Evolutionary conservation across 2,113 vertebrate genomes (phyloP).

Genomic region (Raja brachyura): DNA sequence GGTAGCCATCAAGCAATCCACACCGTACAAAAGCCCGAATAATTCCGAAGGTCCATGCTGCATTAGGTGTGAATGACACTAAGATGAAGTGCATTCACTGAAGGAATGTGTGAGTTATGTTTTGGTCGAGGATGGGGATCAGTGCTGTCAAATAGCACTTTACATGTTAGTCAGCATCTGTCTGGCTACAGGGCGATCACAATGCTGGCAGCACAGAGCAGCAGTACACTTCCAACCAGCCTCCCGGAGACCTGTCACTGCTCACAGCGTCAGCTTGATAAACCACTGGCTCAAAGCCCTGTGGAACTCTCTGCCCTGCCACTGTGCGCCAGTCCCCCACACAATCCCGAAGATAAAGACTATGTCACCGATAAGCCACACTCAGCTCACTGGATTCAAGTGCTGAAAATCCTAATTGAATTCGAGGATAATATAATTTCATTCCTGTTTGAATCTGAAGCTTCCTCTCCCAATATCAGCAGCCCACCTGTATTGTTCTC

Average conservation of each 20-base stretch:
- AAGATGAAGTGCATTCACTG: neutral
- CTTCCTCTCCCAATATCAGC: neutral
- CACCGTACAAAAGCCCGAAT: neutral
- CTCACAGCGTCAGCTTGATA: constrained; percentile 19
- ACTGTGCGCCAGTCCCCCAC: no score
- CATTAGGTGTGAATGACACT: no score
- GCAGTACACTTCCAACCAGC: neutral
- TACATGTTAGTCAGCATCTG: neutral
- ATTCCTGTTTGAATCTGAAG: neutral
- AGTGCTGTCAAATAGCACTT: neutral
- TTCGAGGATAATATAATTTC: neutral
- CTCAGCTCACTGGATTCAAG: neutral
- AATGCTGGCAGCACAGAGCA: neutral
- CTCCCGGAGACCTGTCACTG: constrained; percentile 5
- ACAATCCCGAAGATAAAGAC: neutral
- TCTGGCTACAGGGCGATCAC: neutral
- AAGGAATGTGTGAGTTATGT: neutral
- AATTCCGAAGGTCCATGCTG: no score
- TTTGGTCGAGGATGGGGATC: neutral
- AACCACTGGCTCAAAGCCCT: neutral
- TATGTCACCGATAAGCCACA: neutral
- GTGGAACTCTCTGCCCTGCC: neutral
- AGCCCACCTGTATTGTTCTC: neutral
- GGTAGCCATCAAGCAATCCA: no score
- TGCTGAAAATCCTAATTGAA: neutral